Evolutionary conservation across 2,888 invertebrate genomes (phyloP), one percentile per base, ranked within the genome.

Genomic region (Chymomyza amoena): DNA sequence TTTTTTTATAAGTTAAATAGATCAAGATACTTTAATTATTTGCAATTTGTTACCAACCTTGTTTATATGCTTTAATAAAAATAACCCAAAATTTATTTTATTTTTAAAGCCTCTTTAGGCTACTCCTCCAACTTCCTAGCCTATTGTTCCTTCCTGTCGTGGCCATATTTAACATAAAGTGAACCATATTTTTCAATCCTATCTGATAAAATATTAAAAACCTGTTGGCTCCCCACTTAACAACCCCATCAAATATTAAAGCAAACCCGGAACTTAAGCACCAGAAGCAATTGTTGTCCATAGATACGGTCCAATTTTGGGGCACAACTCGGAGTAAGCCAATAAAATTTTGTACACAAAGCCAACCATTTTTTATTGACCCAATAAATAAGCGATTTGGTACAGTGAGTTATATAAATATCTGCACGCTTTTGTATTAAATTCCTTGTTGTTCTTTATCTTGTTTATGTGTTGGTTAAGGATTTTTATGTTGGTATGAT

Each of bases 351-450:
- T 32, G 32, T 32, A 32, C 32, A 61, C 39, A 75, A 76, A 73
- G 78, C 83, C 84, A 70, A 66, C 66, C 76, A 76, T 73, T 72
- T 83, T 84, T 85, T 88, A 85, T 85, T 88, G 87, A 68, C 65
- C 69, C 75, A 84, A 85, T 85, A 85, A 85, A 88, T 81, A 88
- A 78, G 81, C 81, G 87, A 84, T 86, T 88, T 76, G 61, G 67
- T 65, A 60, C 45, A 36, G 54, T 61, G 45, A 9, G 36, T 6
- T 28, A 57, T 39, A 45, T 39, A 45, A 5, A 61, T 39, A 32
- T 18, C 15, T 66, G 65, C 61, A 64, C 66, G 15, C 25, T 60
- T 20, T 59, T 28, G 54, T 66, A 28, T 64, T 50, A 64, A 69
- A 68, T 57, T 45, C 39, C 39, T 45, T 45, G 39, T 45, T 61